phyloP scores from a whole-genome alignment of 2,113 vertebrate genomes.

The Colossoma macropomum region DNA sequence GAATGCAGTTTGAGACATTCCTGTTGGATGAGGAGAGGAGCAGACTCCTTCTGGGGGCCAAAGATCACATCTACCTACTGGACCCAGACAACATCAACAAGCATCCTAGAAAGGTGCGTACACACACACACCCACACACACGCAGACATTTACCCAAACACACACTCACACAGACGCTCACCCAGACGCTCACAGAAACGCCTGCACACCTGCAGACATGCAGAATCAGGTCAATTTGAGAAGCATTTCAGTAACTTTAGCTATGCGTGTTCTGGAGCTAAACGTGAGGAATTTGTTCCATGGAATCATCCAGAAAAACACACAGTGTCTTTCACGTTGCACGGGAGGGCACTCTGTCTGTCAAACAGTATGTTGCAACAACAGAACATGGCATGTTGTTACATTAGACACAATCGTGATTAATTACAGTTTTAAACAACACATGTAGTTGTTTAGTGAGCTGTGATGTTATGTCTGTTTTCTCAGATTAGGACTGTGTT shows the following conservation, averaged over 20 bases:
- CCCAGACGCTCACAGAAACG: not conserved
- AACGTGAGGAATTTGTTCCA: slow-evolving; percentile 1
- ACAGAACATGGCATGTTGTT: not conserved
- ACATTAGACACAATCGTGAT: slow-evolving; percentile 2
- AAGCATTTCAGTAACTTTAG: slow-evolving; percentile 4
- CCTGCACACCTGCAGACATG: slow-evolving; percentile 34
- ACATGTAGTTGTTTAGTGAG: not conserved
- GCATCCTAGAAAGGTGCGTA: slow-evolving; percentile 86
- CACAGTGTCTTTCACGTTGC: slow-evolving; percentile 7
- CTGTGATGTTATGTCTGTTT: not conserved
- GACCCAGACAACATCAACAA: slow-evolving; percentile 88
- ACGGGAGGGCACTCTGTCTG: not conserved
- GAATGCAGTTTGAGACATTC: slow-evolving; percentile 90
- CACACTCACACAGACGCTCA: slow-evolving; percentile 20
- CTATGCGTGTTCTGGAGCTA: slow-evolving; percentile 12
- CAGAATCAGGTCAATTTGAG: slow-evolving; percentile 22
- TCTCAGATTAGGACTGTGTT: not conserved
- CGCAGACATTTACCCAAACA: not conserved
- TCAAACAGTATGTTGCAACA: not conserved
- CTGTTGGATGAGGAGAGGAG: slow-evolving; percentile 94
- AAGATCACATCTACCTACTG: slow-evolving; percentile 92
- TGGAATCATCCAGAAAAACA: not conserved
- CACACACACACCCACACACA: no score
- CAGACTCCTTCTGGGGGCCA: slow-evolving; percentile 87
- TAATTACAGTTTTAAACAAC: not conserved